Evolutionary conservation across 1,140 invertebrate genomes (phyloP), one percentile per base, ranked within the genome.

Genomic region (Solenopsis fugax): DNA sequence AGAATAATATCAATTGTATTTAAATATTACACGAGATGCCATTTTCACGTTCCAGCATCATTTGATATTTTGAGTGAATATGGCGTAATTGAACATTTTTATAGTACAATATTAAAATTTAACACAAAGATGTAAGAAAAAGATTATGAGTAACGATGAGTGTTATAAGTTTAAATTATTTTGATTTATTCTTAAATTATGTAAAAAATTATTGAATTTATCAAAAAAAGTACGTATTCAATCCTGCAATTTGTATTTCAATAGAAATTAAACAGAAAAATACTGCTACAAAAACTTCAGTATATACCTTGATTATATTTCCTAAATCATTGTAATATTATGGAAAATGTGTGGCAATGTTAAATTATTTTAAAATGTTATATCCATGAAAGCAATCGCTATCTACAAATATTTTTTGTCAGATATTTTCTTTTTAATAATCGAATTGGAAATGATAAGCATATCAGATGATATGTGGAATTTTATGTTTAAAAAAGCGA

Each of bases 401-500:
- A 9, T 18, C 6, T 21, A 12, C 24, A 12, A n/a, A 41, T 67
- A 48, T 48, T n/a, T 75, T 12, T 56, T 37, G 0, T 56, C 29
- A 29, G 24, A 18, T 48, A 9, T 50, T 69, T 81, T 56, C 2
- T 71, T 41, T 71, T 52, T 45, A 12, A 18, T 48, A 41, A 56
- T 10, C 6, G 3, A 71, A 13, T n/a, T 10, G 10, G 2, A 29
- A 54, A 41, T 45, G 10, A 10, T 0, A 67, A 80, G 21, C 9
- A 48, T 82, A 60, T 84, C 58, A 60, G 16, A 6, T 37, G 37
- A 48, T 58, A 9, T 73, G 21, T 69, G 7, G 52, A 80, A 80
- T 69, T 72, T 82, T 81, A 56, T 56, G 78, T 81, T 72, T 82
- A 48, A 24, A 41, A 13, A 82, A 72, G 78, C 37, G 52, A 82